A percentile compares a stretch with the other conserved stretches of the same genome.
Conservation (phyloP, 2,888 invertebrate species). For the Zaprionus lineosus region DNA sequence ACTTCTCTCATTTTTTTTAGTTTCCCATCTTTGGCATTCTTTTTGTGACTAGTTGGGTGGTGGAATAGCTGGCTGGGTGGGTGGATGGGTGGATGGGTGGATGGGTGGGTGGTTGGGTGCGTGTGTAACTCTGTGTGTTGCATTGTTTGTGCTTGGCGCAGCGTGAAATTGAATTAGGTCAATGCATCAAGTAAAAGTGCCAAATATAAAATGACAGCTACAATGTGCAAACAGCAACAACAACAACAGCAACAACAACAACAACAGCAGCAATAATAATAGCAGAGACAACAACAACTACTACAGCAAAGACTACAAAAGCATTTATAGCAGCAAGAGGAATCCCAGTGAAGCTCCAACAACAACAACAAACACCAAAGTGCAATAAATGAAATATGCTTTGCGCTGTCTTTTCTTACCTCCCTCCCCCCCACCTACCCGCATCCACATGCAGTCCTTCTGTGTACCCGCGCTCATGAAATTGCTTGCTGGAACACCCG, state of each 20-base stretch:
- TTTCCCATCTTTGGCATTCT: slow-evolving; percentile 16
- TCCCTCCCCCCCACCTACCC: no score
- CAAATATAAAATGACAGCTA: slow-evolving; percentile 57
- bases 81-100: no score
- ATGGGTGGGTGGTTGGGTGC: no score
- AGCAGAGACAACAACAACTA: background rate
- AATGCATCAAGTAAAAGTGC: slow-evolving; percentile 67
- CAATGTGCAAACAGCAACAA: slow-evolving; percentile 19
- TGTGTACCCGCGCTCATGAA: no score
- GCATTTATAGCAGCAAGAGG: slow-evolving; percentile 34
- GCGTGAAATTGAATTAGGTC: slow-evolving; percentile 74
- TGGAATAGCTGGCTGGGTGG: no score
- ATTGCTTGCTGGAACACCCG: no score
- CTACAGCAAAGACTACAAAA: background rate
- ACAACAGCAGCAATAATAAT: background rate
- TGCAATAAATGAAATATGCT: slow-evolving; percentile 57
- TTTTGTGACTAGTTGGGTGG: no score
- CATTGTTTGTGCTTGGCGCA: slow-evolving; percentile 54
- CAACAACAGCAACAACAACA: background rate
- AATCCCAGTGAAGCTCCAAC: no score
- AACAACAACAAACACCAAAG: slow-evolving; percentile 26
- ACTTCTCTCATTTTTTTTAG: background rate
- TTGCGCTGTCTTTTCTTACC: slow-evolving; percentile 8
- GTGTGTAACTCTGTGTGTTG: slow-evolving; percentile 11
- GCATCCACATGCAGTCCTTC: no score